A percentile compares a stretch with the other conserved stretches of the same genome.
Evolutionary conservation across 1,140 invertebrate species (phyloP).

Genomic region (Zophobas atratus): DNA sequence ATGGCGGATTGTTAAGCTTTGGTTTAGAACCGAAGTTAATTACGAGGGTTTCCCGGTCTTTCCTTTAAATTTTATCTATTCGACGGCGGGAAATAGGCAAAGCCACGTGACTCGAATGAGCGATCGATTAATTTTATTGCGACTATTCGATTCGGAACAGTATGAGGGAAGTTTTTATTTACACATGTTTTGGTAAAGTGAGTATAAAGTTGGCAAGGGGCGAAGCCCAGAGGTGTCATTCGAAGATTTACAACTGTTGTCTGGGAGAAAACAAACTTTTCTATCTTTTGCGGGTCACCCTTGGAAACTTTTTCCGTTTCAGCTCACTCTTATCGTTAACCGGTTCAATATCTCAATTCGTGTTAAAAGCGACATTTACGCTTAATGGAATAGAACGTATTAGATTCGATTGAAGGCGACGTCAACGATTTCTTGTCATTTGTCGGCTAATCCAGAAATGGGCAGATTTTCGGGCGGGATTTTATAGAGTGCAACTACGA

Average conservation of each 20-base stretch:
- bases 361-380: conserved; percentile 52
- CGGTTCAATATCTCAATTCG: conserved; percentile 51
- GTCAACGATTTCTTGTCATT: conserved; percentile 36
- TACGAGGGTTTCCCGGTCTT: conserved; percentile 49
- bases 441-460: conserved; percentile 33
- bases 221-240: conserved; percentile 53
- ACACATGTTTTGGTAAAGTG: conserved; percentile 52
- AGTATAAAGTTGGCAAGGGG: conserved; percentile 48
- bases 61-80: conserved; percentile 49
- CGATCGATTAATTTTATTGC: conserved; percentile 12
- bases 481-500: background rate
- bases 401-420: conserved; percentile 34
- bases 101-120: conserved; percentile 33
- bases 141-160: background rate
- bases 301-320: conserved; percentile 55
- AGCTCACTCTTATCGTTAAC: conserved; percentile 54
- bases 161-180: conserved; percentile 44
- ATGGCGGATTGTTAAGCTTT: conserved; percentile 56
- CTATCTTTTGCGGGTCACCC: conserved; percentile 51
- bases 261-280: conserved; percentile 53
- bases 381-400: conserved; percentile 47
- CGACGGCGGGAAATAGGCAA: conserved; percentile 46
- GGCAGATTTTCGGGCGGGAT: background rate
- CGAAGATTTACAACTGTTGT: conserved; percentile 56
- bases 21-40: conserved; percentile 55